Base-by-base conservation (phyloP, 2,113 vertebrate species). In the Neotragus moschatus region DNA sequence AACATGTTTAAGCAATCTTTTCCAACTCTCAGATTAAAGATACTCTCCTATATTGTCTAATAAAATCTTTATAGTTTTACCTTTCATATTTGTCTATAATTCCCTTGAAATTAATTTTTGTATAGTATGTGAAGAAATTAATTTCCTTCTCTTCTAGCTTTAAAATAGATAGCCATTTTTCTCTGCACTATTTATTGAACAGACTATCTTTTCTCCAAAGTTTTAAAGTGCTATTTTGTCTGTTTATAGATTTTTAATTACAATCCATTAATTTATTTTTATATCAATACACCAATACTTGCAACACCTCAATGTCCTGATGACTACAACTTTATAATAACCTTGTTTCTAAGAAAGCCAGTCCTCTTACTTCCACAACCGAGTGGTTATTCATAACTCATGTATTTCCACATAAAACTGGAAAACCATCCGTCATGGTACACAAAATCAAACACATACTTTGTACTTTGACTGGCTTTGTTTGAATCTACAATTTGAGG, bases 51-150 rank as follows among this genome's bases (percentile, higher is more conserved):
- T 45, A 66, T 80, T 84, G 79, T 53, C 30, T 55, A 73, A 21
- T 49, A 90, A 94, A 92, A 89, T 88, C 30, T 90, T 56, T 45
- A 84, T 49, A 86, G 30, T 87, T 84, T 91, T 84, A 94, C 17
- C 23, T 84, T 92, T 94, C 77, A 84, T 66, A 91, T 80, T 94
- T 92, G 23, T 90, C 70, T 95, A 12, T 53, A 81, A 86, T 28
- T n/a, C 12, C 33, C 26, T 73, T 66, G 17, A n/a, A 66, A 82
- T 80, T 96, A 10, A 88, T 45, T 86, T 85, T 81, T 70, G 30
- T 45, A 91, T 55, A 77, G 23, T 39, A 1, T 61, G 1, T 80
- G 5, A 96, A 88, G 23, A 88, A 88, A 95, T 39, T 87, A 55
- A 58, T 94, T 91, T 93, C 33, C 12, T 77, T 49, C 36, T 45